A percentile compares a stretch with the other conserved stretches of the same genome.
These are phyloP conservation scores for Himalopsyche japonica DNA, from an alignment of 2,888 invertebrate species.

Conservation along the genomic window DNA sequence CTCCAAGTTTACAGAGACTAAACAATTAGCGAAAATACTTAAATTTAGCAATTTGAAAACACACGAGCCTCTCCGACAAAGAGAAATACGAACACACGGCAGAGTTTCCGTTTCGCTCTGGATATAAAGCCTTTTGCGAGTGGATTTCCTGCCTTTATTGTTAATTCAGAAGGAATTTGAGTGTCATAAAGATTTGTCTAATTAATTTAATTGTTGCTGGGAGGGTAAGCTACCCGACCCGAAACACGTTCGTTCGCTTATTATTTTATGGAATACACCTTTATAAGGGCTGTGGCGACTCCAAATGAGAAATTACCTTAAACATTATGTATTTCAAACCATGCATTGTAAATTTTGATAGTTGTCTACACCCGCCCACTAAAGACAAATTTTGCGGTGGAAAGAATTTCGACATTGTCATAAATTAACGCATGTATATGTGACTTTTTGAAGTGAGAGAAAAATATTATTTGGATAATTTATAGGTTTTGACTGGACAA, in stretches of 20 bases:
- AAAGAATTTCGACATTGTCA: too few relatives aligned
- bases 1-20: conserved; percentile 7
- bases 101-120: conserved; percentile 26
- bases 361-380: background rate
- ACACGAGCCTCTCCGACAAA: conserved; percentile 24
- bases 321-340: background rate
- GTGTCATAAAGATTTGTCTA: conserved; percentile 37
- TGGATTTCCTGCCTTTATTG: conserved; percentile 35
- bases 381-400: background rate
- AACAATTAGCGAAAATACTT: conserved; percentile 39
- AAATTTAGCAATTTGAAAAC: conserved; percentile 37
- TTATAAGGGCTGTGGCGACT: background rate
- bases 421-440: too few relatives aligned
- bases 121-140: conserved; percentile 32
- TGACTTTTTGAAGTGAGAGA: too few relatives aligned
- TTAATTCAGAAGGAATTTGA: conserved; percentile 37
- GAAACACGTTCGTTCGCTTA: background rate
- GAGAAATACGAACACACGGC: conserved; percentile 33
- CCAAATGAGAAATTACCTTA: background rate
- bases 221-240: conserved; percentile 2
- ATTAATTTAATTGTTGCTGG: conserved; percentile 35
- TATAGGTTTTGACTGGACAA: too few relatives aligned
- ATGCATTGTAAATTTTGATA: background rate
- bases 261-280: background rate
- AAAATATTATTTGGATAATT: too few relatives aligned